phyloP scores from a whole-genome alignment of 2,797 vertebrate genomes.

The Gila robusta region DNA sequence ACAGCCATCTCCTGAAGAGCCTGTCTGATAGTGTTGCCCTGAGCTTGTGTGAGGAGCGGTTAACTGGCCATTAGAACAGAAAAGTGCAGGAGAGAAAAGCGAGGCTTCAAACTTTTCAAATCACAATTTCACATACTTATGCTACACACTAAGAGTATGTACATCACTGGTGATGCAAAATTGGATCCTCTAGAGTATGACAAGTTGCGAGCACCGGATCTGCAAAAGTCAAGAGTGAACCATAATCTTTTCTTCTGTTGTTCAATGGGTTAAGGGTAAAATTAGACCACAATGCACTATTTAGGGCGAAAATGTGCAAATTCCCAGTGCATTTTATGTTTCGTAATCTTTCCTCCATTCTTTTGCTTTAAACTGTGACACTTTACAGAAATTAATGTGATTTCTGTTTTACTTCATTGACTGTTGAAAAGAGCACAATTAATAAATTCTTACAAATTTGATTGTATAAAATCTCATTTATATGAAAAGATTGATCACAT shows the following conservation, averaged over 20 bases:
- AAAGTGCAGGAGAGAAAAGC: background rate
- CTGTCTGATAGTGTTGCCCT: conserved; percentile 35
- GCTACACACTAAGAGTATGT: conserved; percentile 1
- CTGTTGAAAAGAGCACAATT: background rate
- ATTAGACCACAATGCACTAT: background rate
- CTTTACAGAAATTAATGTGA: background rate
- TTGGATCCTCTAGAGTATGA: background rate
- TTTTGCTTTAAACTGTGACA: background rate
- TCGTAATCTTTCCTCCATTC: background rate
- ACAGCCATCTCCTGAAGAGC: conserved; percentile 15
- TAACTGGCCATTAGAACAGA: conserved; percentile 34
- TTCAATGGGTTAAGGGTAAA: background rate
- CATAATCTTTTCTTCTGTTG: background rate
- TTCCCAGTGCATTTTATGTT: background rate
- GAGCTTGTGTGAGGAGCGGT: conserved; percentile 21
- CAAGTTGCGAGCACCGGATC: background rate
- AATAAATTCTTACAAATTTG: background rate
- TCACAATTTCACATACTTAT: background rate
- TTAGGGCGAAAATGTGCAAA: background rate
- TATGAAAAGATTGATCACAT: background rate
- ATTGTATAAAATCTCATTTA: background rate
- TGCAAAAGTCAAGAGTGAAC: background rate
- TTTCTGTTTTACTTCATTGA: background rate
- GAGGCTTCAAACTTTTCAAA: background rate
- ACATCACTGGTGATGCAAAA: conserved; percentile 24